Base-by-base conservation (phyloP, 1,140 invertebrate species). In the Scaptomyza pallida region DNA sequence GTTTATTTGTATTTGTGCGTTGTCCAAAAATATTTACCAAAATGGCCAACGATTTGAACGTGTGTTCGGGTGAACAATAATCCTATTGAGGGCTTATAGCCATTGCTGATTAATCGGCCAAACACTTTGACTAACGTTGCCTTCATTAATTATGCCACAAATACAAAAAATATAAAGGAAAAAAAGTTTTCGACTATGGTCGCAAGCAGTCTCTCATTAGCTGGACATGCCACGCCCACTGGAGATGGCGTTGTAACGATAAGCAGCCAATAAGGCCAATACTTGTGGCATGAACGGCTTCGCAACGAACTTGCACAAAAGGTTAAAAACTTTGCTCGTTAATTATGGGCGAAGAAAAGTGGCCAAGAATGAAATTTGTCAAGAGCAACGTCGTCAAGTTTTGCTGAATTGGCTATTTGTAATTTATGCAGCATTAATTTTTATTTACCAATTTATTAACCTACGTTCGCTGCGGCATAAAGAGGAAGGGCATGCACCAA, bases 401-500 rank as follows among this genome's bases (percentile, higher is more conserved):
- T 30, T 57, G 45, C n/a, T 45, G 60, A 77, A 74, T 86, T 77
- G 77, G 72, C 74, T 73, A 79, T 79, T 72, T 65, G 56, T 68
- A 64, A 73, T 73, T 81, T 76, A 56, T 62, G 63, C 60, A 52
- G 63, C 72, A 65, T 73, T 81, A 77, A 70, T 68, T 74, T 73
- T 71, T 76, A 80, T 74, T 80, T 74, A 80, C 65, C 69, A 77
- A 77, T 86, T 77, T 85, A 85, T 80, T 86, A 74, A 65, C 43
- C 41, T 13, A 33, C 69, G 13, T 15, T 5, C 23, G 23, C 9
- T 30, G 37, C 33, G 35, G 17, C 43, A 41, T 17, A 17, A 17
- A 26, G 37, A 5, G 26, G 35, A 16, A 30, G n/a, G n/a, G n/a
- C n/a, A n/a, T n/a, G n/a, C n/a, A n/a, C n/a, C n/a, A 55, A 65